Conservation (phyloP, 2,797 vertebrate genomes). For the Sphenopsis melanotis region DNA sequence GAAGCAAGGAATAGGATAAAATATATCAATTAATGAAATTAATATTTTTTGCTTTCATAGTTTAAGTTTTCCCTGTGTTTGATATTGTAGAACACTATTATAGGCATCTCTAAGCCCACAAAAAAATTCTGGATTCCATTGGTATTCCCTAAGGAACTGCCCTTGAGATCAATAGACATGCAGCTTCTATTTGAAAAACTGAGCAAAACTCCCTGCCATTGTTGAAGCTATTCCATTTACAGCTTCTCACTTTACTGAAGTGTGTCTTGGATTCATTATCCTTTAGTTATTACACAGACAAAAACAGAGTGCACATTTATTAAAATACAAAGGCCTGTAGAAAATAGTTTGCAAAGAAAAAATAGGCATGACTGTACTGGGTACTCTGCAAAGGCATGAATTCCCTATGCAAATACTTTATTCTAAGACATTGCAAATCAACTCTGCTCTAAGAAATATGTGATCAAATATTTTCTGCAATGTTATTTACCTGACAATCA, state of each 20-base stretch:
- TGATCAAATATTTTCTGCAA: not conserved
- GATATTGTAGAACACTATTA: not conserved
- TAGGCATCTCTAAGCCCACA: not conserved
- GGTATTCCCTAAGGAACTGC: not conserved
- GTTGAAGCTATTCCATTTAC: not conserved
- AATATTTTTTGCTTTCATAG: not conserved
- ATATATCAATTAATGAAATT: not conserved
- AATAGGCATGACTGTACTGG: not conserved
- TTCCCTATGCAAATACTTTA: not conserved
- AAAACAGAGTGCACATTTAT: not conserved
- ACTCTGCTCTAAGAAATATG: not conserved
- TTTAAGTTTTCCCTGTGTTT: not conserved
- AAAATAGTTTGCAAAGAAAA: not conserved
- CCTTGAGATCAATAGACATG: not conserved
- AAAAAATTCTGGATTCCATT: not conserved
- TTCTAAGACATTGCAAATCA: not conserved
- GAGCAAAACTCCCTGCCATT: not conserved
- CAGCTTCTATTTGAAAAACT: not conserved
- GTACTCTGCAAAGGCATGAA: not conserved
- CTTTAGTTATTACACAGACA: not conserved
- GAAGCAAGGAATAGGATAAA: not conserved
- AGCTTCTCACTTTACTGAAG: not conserved
- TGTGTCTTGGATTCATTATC: not conserved
- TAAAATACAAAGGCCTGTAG: not conserved
- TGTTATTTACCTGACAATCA: not conserved